Conservation (phyloP, 2,113 vertebrate species). For the Leptobrachium ailaonicum region DNA sequence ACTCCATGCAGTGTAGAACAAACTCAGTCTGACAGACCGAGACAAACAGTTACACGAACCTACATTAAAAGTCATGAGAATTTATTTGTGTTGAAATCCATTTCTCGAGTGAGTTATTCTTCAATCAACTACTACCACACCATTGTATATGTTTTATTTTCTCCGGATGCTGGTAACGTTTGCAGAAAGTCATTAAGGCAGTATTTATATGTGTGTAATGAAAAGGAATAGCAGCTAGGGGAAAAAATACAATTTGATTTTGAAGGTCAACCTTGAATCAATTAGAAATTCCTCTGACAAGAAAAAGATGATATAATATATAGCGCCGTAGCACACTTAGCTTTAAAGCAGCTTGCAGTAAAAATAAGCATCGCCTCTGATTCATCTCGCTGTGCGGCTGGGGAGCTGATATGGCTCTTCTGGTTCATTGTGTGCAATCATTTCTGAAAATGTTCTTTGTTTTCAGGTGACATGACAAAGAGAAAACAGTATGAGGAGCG, state of each 20-base stretch:
- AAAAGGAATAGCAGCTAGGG: neutral
- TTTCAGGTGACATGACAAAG: neutral
- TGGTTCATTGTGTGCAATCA: neutral
- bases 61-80: no score
- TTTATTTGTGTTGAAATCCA: no score
- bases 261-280: neutral
- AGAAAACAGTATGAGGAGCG: constrained; percentile 7
- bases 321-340: neutral
- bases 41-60: no score
- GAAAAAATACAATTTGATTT: neutral
- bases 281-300: neutral
- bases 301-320: neutral
- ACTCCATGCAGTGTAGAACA: no score
- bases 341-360: neutral
- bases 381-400: neutral
- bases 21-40: no score
- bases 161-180: neutral
- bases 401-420: neutral
- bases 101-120: no score
- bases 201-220: neutral
- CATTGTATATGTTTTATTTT: no score
- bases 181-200: neutral
- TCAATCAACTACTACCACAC: no score
- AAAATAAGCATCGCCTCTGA: neutral
- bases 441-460: neutral